These are phyloP conservation scores for Solenopsis invicta DNA, from an alignment of 1,140 invertebrate genomes.

Conservation along the genomic window DNA sequence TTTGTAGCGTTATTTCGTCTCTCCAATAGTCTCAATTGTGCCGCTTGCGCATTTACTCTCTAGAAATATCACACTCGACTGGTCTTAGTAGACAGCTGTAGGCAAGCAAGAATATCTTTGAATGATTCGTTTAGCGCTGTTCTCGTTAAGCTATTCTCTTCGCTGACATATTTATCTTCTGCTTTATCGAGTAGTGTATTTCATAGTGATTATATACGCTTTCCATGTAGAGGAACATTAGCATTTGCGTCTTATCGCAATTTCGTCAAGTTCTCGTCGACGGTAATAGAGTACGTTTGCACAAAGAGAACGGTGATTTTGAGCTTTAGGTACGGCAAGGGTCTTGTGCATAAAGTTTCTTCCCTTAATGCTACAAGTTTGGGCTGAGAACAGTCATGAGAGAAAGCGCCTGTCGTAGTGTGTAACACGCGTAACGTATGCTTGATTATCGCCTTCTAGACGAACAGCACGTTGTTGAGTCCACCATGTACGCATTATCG, in stretches of 20 bases:
- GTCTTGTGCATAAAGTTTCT: constrained; percentile 28
- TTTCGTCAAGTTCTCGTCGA: background rate
- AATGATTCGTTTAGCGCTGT: constrained; percentile 29
- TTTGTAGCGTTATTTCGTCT: background rate
- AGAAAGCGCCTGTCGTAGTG: constrained; percentile 40
- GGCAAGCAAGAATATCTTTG: constrained; percentile 17
- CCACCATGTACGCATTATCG: constrained; percentile 88
- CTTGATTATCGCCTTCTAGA: constrained; percentile 76
- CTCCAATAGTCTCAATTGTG: background rate
- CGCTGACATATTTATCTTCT: constrained; percentile 32
- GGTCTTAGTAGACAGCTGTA: constrained; percentile 6
- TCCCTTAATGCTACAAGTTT: constrained; percentile 49
- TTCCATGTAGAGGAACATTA: constrained; percentile 27
- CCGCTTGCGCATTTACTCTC: constrained; percentile 12
- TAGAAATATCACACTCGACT: constrained; percentile 1
- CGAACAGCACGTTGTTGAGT: constrained; percentile 88
- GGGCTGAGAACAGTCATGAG: constrained; percentile 33
- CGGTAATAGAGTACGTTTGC: constrained; percentile 8
- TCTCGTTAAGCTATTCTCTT: constrained; percentile 32
- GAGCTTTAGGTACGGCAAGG: constrained; percentile 24
- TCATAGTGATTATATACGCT: constrained; percentile 16
- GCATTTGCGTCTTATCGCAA: background rate
- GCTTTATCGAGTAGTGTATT: constrained; percentile 20
- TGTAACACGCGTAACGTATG: constrained; percentile 39
- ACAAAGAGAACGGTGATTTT: constrained; percentile 12